Evolutionary conservation across 2,888 invertebrate species (phyloP), one percentile per base, ranked within the genome.

Genomic region (Ferrisia virgata): DNA sequence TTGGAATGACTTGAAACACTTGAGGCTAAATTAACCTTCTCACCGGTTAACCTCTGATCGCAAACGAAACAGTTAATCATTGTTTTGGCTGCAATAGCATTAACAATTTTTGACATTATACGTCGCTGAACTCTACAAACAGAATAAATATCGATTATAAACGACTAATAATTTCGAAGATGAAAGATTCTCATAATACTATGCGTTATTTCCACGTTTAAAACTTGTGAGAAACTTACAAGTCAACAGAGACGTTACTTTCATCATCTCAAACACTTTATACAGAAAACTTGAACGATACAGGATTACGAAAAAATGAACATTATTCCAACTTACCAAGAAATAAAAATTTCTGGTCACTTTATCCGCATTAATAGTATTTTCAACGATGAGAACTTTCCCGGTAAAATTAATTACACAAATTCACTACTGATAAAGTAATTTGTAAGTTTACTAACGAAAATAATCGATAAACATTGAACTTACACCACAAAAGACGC

Each of bases 1-100:
- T 89, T 88, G 13, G 90, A 89, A 86, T 89, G 88, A 39, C 89
- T 87, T 82, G 90, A 47, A 47, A 79, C 22, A 28, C 82, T 82
- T 1, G 84, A 81, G 8, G 85, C 81, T 18, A 85, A 58, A 82
- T 64, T 81, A 39, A 85, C 82, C 15, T 84, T 82, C 13, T 82
- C 85, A 13, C 84, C 84, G 9, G 69, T 53, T 18, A 85, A 78
- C 58, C 82, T 84, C 43, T 78, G 53, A 33, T 85, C 79, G 18
- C 85, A 85, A 1, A 84, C 82, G 78, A 85, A 85, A 64, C 85
- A 85, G 9, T 28, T 39, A 13, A 58, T 18, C 81, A 81, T 81
- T 40, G 81, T 33, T 53, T 81, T 81, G 15, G 39, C 36, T 11
- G 28, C n/a, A 18, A 9, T 22, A 1, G 82, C 40, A 40, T 82